Base-by-base conservation (phyloP, 2,888 invertebrate genomes). In the Sussaba pulchella region DNA sequence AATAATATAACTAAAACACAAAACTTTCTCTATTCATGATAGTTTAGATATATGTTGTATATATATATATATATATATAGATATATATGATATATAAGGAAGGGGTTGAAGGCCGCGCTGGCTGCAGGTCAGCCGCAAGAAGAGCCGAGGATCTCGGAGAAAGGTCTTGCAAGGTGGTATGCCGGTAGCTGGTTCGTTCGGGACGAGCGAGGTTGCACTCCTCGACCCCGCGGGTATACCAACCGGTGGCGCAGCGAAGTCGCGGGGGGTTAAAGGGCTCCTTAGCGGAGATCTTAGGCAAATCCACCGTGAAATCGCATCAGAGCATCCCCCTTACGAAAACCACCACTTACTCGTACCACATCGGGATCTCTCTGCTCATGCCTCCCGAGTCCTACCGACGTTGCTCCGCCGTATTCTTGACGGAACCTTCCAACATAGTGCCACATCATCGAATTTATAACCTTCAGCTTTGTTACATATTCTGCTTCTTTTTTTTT, bases 261-360 rank as follows among this genome's bases (percentile, higher is more conserved):
- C 41, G 73, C 64, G 66, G 64, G 84, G 87, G 88, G 91, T 88
- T 89, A 88, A 89, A 90, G 91, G 90, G 88, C 92, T 92, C 90
- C 92, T 92, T 92, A 93, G 92, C 92, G 89, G 87, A 93, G 94
- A 94, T 94, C 94, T 94, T 94, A 94, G 94, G 94, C 93, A 94
- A 94, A 94, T 94, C 94, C 94, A 93, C 93, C 94, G 93, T 94
- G 94, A 94, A 95, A 95, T 95, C 94, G 94, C 93, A 94, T 95
- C 94, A 94, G 93, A 91, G 92, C 91, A 87, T 88, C 85, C 89
- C 90, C 88, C 85, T 89, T 88, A 87, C 88, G 88, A 87, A 91
- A 92, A 91, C 91, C 91, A 91, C 91, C 91, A 90, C 91, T 91
- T 92, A 92, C 91, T 89, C 89, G 82, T 88, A 87, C 88, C 88